Percentiles rank a stretch among this genome's conserved stretches.
phyloP scores from a whole-genome alignment of 2,888 invertebrate species.

The Sericinus montela region DNA sequence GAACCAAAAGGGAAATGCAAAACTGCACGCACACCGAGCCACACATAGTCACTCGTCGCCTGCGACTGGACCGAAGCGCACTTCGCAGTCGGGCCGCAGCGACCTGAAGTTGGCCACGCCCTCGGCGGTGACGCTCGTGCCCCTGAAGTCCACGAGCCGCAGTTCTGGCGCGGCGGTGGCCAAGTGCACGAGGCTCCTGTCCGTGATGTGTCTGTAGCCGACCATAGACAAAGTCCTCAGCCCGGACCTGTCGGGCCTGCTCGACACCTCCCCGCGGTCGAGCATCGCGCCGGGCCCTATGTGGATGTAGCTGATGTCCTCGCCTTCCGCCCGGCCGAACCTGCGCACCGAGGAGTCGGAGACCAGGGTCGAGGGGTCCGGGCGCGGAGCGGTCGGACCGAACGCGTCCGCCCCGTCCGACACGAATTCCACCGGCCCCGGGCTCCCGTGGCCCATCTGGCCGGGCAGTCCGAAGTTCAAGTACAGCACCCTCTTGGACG shows the following conservation, averaged over 20 bases:
- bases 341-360: slow-evolving; percentile 51
- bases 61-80: slow-evolving; percentile 49
- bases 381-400: slow-evolving; percentile 23
- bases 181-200: slow-evolving; percentile 80
- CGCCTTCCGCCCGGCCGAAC: slow-evolving; percentile 52
- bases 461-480: slow-evolving; percentile 42
- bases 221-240: slow-evolving; percentile 73
- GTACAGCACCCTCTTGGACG: slow-evolving; percentile 41
- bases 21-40: too few species aligned
- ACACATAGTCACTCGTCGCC: too few species aligned
- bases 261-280: too few species aligned
- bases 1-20: too few species aligned
- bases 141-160: slow-evolving; percentile 81
- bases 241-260: slow-evolving; percentile 61
- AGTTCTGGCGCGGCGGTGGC: slow-evolving; percentile 80
- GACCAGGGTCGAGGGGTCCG: slow-evolving; percentile 39
- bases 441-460: slow-evolving; percentile 11
- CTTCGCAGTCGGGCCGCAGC: slow-evolving; percentile 78
- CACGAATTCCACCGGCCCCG: not conserved
- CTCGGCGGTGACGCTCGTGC: slow-evolving; percentile 80
- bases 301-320: slow-evolving; percentile 48
- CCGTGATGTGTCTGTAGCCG: slow-evolving; percentile 81
- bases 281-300: slow-evolving; percentile 42
- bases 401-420: slow-evolving; percentile 18
- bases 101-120: slow-evolving; percentile 81